phyloP scores from a whole-genome alignment of 2,888 invertebrate genomes.

The Pachliopta kotzebuea region DNA sequence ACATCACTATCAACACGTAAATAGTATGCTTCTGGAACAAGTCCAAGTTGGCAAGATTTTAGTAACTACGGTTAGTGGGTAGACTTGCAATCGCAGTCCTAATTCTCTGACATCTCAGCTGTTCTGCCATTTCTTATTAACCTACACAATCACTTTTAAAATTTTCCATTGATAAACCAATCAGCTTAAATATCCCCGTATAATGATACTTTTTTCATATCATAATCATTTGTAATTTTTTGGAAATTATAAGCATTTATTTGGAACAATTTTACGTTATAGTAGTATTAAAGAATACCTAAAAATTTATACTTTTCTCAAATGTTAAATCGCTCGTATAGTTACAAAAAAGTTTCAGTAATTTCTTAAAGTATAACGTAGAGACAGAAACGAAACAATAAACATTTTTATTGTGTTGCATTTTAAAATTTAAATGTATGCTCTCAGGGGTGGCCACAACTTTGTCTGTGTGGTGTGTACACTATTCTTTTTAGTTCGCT shows the following conservation, averaged over 20 bases:
- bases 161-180: neutral
- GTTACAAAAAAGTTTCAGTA: too few species aligned
- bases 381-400: neutral
- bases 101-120: neutral
- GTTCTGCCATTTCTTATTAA: neutral
- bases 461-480: neutral
- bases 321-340: too few species aligned
- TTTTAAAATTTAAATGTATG: constrained; percentile 26
- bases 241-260: too few species aligned
- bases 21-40: constrained; percentile 1
- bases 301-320: too few species aligned
- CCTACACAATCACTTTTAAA: neutral
- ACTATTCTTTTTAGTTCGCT: too few species aligned
- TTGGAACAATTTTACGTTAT: too few species aligned
- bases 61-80: constrained; percentile 7
- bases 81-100: constrained; percentile 4
- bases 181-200: neutral
- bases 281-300: too few species aligned
- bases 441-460: constrained; percentile 5
- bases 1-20: neutral
- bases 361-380: too few species aligned
- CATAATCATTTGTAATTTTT: too few species aligned
- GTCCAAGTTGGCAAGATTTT: constrained; percentile 17
- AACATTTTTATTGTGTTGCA: constrained; percentile 6
- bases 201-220: too few species aligned